Conservation (phyloP, 2,888 invertebrate genomes). For the Gasteruption jaculator region DNA sequence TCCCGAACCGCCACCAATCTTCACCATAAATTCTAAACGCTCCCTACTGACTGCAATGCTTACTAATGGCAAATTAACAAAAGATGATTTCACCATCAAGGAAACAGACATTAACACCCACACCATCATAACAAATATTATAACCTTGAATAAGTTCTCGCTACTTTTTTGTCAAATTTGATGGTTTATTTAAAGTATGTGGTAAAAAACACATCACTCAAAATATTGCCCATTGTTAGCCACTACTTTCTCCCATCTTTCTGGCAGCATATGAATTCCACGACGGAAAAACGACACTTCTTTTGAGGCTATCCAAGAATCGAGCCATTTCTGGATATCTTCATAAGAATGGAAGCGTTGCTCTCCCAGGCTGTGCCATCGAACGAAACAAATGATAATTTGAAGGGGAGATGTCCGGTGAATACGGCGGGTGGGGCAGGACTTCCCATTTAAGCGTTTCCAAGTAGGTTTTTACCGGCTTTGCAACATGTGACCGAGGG, state of each 20-base stretch:
- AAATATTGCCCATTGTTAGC: constrained; percentile 8
- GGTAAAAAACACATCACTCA: not conserved
- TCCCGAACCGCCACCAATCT: too few species aligned
- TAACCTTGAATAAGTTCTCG: not conserved
- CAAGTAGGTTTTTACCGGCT: constrained; percentile 23
- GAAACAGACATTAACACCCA: too few species aligned
- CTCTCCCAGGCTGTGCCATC: constrained; percentile 6
- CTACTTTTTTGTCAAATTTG: constrained; percentile 3
- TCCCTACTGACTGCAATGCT: too few species aligned
- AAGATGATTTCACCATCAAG: too few species aligned
- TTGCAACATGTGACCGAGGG: constrained; percentile 25
- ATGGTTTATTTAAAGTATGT: not conserved
- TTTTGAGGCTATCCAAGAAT: constrained; percentile 7
- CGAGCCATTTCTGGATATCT: constrained; percentile 6
- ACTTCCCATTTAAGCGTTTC: constrained; percentile 29
- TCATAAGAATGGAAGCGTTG: constrained; percentile 8
- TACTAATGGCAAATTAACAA: too few species aligned
- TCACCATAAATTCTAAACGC: too few species aligned
- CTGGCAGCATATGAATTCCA: constrained; percentile 3
- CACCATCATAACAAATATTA: too few species aligned
- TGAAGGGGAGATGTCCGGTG: not conserved
- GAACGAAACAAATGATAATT: too few species aligned
- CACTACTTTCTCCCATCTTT: constrained; percentile 9
- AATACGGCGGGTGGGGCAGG: constrained; percentile 21
- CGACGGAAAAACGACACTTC: not conserved